A percentile compares a stretch with the other conserved stretches of the same genome.
phyloP scores from a whole-genome alignment of 2,797 vertebrate genomes.

The Chrysocyon brachyurus region DNA sequence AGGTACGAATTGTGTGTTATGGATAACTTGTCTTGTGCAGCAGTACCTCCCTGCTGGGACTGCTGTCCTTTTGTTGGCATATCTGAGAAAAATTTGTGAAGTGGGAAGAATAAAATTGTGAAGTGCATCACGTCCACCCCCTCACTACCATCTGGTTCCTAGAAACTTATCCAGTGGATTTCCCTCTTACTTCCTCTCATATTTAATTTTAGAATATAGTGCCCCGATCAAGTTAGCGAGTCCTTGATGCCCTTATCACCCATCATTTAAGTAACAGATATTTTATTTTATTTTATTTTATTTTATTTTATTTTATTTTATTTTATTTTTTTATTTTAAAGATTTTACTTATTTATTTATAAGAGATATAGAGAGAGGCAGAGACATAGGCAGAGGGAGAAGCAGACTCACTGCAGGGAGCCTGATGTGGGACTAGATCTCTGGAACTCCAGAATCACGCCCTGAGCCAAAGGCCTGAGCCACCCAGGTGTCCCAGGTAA shows the following conservation, averaged over 20 bases:
- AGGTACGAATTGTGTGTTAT: neutral
- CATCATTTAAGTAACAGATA: slow-evolving; percentile 22
- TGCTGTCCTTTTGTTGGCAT: neutral
- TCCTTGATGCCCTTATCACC: neutral
- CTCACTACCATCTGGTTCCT: neutral
- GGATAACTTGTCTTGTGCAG: neutral
- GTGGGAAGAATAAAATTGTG: neutral
- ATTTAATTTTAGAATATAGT: slow-evolving; percentile 1
- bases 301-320: neutral
- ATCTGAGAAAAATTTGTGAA: neutral
- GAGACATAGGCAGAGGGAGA: too few species aligned
- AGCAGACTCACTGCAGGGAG: too few species aligned
- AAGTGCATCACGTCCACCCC: neutral
- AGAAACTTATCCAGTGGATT: neutral
- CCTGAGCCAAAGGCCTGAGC: too few species aligned
- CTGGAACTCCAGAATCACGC: too few species aligned
- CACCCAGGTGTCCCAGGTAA: neutral
- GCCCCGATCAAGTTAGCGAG: neutral
- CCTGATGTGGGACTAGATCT: too few species aligned
- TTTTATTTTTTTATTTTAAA: too few species aligned
- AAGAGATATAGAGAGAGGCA: too few species aligned
- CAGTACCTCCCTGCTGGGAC: neutral
- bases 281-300: neutral
- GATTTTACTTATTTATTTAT: too few species aligned
- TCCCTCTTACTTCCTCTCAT: neutral